Evolutionary conservation across 2,113 vertebrate genomes (phyloP).

Genomic region (Drymodes brunneopygia): DNA sequence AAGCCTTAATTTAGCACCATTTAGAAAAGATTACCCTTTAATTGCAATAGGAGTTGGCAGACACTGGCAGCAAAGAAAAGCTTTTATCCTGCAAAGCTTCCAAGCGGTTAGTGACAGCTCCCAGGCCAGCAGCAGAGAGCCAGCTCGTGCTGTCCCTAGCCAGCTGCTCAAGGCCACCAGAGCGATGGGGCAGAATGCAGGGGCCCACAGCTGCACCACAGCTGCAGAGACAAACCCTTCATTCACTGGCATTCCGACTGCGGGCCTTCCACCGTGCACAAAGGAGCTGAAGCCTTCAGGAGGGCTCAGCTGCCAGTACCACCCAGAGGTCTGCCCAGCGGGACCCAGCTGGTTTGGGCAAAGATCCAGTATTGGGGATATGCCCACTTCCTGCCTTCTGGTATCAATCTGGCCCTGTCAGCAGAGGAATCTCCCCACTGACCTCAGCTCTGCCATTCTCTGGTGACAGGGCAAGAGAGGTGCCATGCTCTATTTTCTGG

Average conservation of each 20-base stretch:
- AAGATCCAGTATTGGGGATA: accelerated
- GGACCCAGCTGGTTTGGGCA: not conserved
- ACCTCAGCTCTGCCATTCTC: not conserved
- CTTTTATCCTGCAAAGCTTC: constrained; percentile 44
- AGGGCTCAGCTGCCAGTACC: not conserved
- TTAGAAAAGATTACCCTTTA: constrained; percentile 79
- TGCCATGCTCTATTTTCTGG: accelerated
- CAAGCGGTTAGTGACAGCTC: not conserved
- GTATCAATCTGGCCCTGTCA: not conserved
- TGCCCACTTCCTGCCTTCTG: not conserved
- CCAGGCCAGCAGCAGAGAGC: not conserved
- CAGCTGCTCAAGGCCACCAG: not conserved
- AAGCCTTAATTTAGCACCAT: constrained; percentile 76
- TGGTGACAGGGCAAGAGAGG: not conserved
- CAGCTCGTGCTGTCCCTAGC: not conserved
- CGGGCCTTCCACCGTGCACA: too few relatives aligned
- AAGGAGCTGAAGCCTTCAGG: not conserved
- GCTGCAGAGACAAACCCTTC: constrained; percentile 14
- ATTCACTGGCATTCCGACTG: not conserved
- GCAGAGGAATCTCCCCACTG: not conserved
- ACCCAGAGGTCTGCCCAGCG: not conserved
- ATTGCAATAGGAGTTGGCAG: constrained; percentile 70
- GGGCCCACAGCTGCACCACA: not conserved
- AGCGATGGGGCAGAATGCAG: accelerated
- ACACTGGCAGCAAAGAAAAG: constrained; percentile 5